These are phyloP conservation scores for Eolophus roseicapilla DNA, from an alignment of 2,113 vertebrate species.

Conservation along the genomic window DNA sequence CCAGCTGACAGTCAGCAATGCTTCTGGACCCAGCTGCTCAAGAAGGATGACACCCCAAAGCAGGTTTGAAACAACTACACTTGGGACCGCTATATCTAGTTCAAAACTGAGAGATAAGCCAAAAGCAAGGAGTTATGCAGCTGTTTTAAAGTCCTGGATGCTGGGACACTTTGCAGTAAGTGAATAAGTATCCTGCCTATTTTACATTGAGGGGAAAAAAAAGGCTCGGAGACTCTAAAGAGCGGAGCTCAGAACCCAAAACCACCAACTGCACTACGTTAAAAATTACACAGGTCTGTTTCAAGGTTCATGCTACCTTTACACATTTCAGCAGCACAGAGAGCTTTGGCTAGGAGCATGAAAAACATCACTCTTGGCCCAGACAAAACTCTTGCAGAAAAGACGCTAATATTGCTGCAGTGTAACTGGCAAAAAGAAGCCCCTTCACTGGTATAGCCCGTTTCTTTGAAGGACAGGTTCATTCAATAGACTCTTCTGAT, in stretches of 20 bases:
- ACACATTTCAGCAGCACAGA: background rate
- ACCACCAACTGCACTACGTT: background rate
- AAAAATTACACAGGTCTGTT: background rate
- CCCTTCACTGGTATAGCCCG: background rate
- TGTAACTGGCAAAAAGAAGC: background rate
- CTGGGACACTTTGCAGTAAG: background rate
- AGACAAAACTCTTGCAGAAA: background rate
- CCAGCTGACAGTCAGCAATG: background rate
- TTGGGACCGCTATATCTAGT: background rate
- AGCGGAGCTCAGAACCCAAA: background rate
- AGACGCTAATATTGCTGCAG: background rate
- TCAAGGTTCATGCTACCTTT: background rate
- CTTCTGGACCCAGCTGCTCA: background rate
- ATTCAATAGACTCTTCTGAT: background rate
- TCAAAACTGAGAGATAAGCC: conserved; percentile 26
- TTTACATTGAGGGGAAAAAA: background rate
- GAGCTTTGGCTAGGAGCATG: background rate
- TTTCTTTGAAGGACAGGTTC: background rate
- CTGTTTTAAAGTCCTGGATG: background rate
- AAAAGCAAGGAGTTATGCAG: background rate
- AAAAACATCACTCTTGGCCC: background rate
- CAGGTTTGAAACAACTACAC: background rate
- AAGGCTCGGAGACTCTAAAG: background rate
- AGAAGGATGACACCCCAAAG: background rate
- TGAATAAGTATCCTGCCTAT: background rate